Evolutionary conservation across 1,140 invertebrate genomes (phyloP), one percentile per base, ranked within the genome.

Genomic region (Magallana angulata): DNA sequence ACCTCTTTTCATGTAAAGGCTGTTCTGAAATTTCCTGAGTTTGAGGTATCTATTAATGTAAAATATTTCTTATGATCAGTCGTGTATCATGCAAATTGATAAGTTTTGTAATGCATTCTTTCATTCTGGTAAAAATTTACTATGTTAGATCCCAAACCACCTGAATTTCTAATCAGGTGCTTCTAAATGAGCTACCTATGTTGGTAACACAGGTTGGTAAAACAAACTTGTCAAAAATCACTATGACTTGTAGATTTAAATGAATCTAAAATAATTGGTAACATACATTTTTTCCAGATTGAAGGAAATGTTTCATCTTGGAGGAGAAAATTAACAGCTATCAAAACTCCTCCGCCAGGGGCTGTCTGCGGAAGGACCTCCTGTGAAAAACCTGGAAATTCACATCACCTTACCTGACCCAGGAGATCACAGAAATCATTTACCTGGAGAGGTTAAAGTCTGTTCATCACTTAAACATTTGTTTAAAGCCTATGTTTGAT

Each of bases 391-490:
- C 8, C n/a, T 68, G 14, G n/a, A 68, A 68, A 68, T 68, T n/a
- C 8, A 68, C 24, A 18, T 84, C 16, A 30, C 59, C 12, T 36
- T 84, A n/a, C 59, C 83, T 62, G 83, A 84, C 36, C 83, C 59
- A 14, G 9, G n/a, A 48, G 83, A 84, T 59, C 83, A 84, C 83
- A 62, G 83, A 62, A 84, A 84, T 24, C 83, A 84, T 84, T 30
- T 84, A 62, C 11, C 24, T 18, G 83, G 83, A 64, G 83, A 84
- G 83, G 83, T 84, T 62, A 56, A 82, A 48, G 36, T 48, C 36
- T 48, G 5, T 48, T 48, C 36, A 48, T 48, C 5, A 48, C 36
- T 48, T 48, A 48, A 48, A 48, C 36, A 48, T 48, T 48, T 2
- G 36, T 48, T 48, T 4, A 48, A 48, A 48, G 36, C 2, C 36